Conservation (phyloP, 2,113 vertebrate species). For the Nanorana parkeri region DNA sequence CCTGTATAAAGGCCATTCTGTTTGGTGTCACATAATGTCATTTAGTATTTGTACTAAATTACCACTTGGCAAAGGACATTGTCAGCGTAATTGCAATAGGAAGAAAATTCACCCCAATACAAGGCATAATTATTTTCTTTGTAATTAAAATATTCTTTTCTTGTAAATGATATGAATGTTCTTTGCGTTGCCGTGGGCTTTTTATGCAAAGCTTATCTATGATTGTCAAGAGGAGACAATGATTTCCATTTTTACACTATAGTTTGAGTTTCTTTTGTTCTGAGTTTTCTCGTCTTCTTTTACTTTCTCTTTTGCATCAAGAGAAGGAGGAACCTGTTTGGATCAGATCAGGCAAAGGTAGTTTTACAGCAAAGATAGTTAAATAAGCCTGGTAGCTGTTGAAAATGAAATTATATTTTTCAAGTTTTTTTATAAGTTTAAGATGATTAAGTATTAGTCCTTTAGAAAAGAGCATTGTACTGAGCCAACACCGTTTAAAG, state of each 20-base stretch:
- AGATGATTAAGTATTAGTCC: too few species aligned
- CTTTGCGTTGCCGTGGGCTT: slow-evolving; percentile 29
- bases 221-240: slow-evolving; percentile 58
- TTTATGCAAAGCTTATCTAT: slow-evolving; percentile 54
- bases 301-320: slow-evolving; percentile 36
- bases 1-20: slow-evolving; percentile 46
- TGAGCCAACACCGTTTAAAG: too few species aligned
- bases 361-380: slow-evolving; percentile 25
- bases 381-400: slow-evolving; percentile 3
- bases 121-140: slow-evolving; percentile 59
- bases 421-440: too few species aligned
- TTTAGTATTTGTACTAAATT: slow-evolving; percentile 56
- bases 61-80: slow-evolving; percentile 54
- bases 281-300: slow-evolving; percentile 17
- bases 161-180: slow-evolving; percentile 57
- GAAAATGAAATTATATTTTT: too few species aligned
- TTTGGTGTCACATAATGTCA: slow-evolving; percentile 44
- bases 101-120: slow-evolving; percentile 56
- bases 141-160: slow-evolving; percentile 58
- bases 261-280: slow-evolving; percentile 54
- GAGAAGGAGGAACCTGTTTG: slow-evolving; percentile 44
- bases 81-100: slow-evolving; percentile 54
- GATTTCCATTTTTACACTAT: slow-evolving; percentile 55
- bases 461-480: too few species aligned
- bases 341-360: slow-evolving; percentile 32